Percentiles rank a stretch among this genome's conserved stretches.
Conservation (phyloP, 2,113 vertebrate genomes). For the Aldabrachelys gigantea region DNA sequence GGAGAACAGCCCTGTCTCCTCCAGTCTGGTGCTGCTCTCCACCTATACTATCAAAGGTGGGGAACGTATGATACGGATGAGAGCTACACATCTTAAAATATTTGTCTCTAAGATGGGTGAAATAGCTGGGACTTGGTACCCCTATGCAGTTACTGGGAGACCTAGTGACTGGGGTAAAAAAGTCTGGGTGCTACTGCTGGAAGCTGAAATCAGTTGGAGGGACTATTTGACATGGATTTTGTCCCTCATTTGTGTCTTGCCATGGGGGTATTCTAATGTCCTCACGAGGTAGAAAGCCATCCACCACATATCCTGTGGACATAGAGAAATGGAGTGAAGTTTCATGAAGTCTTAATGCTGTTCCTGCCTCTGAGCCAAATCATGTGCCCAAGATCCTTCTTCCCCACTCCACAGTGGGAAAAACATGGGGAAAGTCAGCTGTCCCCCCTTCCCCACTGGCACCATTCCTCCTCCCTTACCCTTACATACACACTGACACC, state of each 20-base stretch:
- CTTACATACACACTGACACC: rapidly evolving
- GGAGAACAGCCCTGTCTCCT: no score
- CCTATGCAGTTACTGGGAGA: background rate
- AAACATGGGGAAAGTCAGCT: background rate
- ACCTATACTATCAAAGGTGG: no score
- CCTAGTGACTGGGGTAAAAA: background rate
- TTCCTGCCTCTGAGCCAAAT: background rate
- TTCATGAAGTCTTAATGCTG: background rate
- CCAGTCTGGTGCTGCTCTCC: no score
- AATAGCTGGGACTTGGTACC: background rate
- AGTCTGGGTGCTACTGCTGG: background rate
- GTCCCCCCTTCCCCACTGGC: background rate
- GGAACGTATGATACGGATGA: background rate
- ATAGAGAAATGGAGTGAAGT: background rate
- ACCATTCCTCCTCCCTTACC: background rate
- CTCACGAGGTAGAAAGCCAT: background rate
- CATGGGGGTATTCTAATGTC: background rate
- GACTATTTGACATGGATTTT: background rate
- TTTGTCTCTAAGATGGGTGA: background rate
- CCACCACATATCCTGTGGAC: background rate
- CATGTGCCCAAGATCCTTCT: background rate
- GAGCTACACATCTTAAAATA: background rate
- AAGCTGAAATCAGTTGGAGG: background rate
- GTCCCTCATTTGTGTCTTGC: background rate
- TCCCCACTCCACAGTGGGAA: background rate